phyloP scores from a whole-genome alignment of 2,113 vertebrate genomes.

The Verasper variegatus region DNA sequence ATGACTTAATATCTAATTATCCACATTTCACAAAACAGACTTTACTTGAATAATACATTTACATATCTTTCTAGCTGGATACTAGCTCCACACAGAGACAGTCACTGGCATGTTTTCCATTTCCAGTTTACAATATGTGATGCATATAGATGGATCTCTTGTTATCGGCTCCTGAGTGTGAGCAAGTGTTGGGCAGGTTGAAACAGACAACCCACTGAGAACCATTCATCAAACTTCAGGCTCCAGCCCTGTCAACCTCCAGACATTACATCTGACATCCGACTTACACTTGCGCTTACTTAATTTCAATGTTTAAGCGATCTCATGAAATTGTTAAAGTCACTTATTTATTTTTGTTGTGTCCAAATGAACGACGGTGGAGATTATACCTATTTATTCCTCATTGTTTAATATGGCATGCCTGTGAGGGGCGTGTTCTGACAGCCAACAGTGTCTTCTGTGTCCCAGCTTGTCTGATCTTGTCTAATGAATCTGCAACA shows the following conservation, averaged over 20 bases:
- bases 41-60: too few species aligned
- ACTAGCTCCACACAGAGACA: neutral
- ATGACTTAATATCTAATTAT: too few species aligned
- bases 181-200: conserved; percentile 64
- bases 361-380: neutral
- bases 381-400: neutral
- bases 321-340: neutral
- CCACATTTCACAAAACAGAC: too few species aligned
- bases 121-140: conserved; percentile 3
- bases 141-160: conserved; percentile 12
- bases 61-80: too few species aligned
- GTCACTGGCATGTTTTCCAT: neutral
- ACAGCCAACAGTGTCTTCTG: conserved; percentile 27
- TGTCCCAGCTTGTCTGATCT: conserved; percentile 59
- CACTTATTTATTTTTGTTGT: neutral
- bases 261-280: conserved; percentile 24
- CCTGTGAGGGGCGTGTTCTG: conserved; percentile 42
- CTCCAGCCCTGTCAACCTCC: conserved; percentile 65
- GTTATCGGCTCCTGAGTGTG: conserved; percentile 25
- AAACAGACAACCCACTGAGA: conserved; percentile 53
- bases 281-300: neutral
- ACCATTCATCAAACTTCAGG: conserved; percentile 72
- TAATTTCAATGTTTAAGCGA: neutral
- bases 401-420: conserved; percentile 25
- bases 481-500: conserved; percentile 7